Conservation (phyloP, 23 tunicate genomes). For the Aplidium turbinatum region DNA sequence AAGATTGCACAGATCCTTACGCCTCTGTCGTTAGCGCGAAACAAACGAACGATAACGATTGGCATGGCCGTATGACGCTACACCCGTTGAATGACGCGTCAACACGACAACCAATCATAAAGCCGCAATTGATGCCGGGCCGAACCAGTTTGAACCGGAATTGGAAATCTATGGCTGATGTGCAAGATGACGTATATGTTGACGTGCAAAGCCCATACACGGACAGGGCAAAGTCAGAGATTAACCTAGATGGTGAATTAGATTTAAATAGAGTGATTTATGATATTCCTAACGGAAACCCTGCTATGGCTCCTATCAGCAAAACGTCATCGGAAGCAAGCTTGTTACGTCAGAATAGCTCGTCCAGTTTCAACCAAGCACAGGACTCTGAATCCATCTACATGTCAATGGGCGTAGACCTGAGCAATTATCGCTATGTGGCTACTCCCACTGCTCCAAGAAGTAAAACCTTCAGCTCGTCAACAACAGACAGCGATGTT, state of each 20-base stretch:
- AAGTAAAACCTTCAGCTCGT: neutral
- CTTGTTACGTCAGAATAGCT: conserved; percentile 23
- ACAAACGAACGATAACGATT: neutral
- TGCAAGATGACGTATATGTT: conserved; percentile 32
- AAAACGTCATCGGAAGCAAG: neutral
- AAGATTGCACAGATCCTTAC: too few relatives aligned
- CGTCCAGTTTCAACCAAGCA: neutral
- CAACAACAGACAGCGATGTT: neutral
- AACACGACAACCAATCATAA: too few relatives aligned
- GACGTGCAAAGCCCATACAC: neutral
- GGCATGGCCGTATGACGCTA: too few relatives aligned
- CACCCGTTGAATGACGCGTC: too few relatives aligned
- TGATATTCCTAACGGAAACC: conserved; percentile 1
- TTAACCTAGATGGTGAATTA: neutral
- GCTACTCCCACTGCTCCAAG: neutral
- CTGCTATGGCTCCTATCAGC: neutral
- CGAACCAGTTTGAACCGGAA: neutral
- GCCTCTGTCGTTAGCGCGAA: too few relatives aligned
- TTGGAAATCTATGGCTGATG: conserved; percentile 13
- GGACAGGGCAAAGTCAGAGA: neutral
- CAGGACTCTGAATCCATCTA: conserved; percentile 1
- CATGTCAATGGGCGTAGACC: conserved; percentile 32
- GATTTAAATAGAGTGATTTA: neutral
- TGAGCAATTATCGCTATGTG: conserved; percentile 16
- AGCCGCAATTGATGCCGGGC: too few relatives aligned